Conservation (phyloP, 2,113 vertebrate species). For the Caranx melampygus region DNA sequence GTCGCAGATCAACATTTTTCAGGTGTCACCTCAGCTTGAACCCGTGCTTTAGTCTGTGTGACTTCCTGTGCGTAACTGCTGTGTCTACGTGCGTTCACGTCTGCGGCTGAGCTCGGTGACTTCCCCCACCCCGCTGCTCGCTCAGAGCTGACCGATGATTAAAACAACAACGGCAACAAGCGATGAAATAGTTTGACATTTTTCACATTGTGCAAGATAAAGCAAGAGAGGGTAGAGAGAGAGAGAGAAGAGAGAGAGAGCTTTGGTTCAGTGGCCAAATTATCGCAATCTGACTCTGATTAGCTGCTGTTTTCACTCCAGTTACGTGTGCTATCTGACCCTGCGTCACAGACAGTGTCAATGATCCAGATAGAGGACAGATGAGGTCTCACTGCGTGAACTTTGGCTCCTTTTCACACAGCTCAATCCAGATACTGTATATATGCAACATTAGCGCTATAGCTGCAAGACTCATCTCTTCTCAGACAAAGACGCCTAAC, state of each 20-base stretch:
- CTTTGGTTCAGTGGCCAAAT: background rate
- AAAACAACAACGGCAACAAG: background rate
- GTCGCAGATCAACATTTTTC: conserved; percentile 49
- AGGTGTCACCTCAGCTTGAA: conserved; percentile 56
- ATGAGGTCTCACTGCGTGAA: background rate
- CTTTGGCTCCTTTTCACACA: background rate
- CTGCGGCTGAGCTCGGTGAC: conserved; percentile 8
- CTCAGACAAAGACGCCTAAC: background rate
- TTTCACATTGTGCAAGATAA: conserved; percentile 1
- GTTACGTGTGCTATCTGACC: background rate
- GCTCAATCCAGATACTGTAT: background rate
- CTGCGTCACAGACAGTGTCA: background rate
- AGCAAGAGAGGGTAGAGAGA: background rate
- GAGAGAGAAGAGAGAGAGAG: background rate
- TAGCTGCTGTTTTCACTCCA: background rate
- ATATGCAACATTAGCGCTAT: background rate
- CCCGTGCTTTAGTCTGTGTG: background rate
- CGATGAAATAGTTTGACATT: conserved; percentile 16
- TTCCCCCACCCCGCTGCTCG: background rate
- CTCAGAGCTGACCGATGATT: conserved; percentile 20
- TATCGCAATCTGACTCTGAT: conserved; percentile 14
- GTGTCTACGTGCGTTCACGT: conserved; percentile 25
- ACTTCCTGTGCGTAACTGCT: conserved; percentile 45
- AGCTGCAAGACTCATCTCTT: background rate
- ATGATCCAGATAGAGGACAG: background rate